These are phyloP conservation scores for Tenualosa thibaudeaui DNA, from an alignment of 2,797 vertebrate genomes.

Conservation along the genomic window DNA sequence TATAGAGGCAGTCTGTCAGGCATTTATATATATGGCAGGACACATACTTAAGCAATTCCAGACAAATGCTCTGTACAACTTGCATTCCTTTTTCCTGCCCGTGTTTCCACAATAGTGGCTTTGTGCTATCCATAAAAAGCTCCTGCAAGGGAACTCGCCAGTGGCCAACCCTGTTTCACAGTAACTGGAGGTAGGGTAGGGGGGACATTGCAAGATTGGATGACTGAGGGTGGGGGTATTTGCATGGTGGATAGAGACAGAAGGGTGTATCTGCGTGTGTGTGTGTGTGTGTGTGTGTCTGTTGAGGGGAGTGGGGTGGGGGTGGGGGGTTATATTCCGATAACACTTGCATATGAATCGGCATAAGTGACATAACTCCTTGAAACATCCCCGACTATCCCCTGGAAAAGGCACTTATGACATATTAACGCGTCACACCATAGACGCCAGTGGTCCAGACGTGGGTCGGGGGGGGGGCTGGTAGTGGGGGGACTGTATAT, in stretches of 20 bases:
- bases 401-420: constrained; percentile 27
- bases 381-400: constrained; percentile 45
- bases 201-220: background rate
- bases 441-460: constrained; percentile 29
- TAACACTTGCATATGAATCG: constrained; percentile 30
- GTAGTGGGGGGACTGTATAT: background rate
- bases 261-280: background rate
- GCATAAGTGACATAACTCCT: constrained; percentile 37
- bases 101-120: constrained; percentile 2
- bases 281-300: background rate
- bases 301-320: background rate
- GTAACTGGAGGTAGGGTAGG: background rate
- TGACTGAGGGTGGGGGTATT: background rate
- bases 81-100: background rate
- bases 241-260: background rate
- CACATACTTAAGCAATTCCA: constrained; percentile 18
- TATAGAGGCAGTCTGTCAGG: background rate
- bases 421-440: constrained; percentile 38
- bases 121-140: constrained; percentile 5
- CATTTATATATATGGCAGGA: background rate
- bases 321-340: constrained; percentile 2
- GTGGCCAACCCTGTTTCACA: background rate
- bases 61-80: constrained; percentile 16
- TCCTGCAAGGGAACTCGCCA: background rate
- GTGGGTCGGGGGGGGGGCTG: background rate